Conservation (phyloP, 2,888 invertebrate species). For the Drosophila anomalata region DNA sequence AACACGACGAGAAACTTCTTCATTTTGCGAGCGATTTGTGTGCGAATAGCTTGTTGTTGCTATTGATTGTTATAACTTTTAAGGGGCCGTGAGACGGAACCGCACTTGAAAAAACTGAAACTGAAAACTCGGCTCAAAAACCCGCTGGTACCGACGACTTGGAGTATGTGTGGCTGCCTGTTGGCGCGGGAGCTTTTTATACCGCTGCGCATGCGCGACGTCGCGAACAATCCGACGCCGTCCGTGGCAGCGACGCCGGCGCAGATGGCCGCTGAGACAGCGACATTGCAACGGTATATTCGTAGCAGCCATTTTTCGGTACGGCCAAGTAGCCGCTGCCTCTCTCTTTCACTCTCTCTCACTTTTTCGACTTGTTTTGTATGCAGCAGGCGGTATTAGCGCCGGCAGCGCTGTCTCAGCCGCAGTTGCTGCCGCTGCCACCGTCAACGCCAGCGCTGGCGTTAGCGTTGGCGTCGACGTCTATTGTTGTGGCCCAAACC, state of each 20-base stretch:
- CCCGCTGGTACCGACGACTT: constrained; percentile 84
- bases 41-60: constrained; percentile 45
- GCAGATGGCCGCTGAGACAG: constrained; percentile 20
- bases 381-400: constrained; percentile 57
- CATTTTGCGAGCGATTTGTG: constrained; percentile 81
- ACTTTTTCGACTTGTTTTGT: constrained; percentile 52
- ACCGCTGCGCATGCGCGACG: constrained; percentile 83
- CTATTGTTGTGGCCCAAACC: constrained; percentile 49
- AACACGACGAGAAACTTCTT: constrained; percentile 85
- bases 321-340: constrained; percentile 10
- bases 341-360: constrained; percentile 32
- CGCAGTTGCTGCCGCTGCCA: constrained; percentile 31
- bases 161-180: constrained; percentile 83
- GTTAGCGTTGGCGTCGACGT: constrained; percentile 6
- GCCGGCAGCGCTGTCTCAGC: constrained; percentile 24
- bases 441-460: constrained; percentile 5
- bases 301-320: constrained; percentile 72
- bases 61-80: constrained; percentile 37
- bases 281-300: constrained; percentile 64
- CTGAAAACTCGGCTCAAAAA: constrained; percentile 57
- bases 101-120: constrained; percentile 70
- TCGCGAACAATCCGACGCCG: constrained; percentile 70
- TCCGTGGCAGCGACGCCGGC: constrained; percentile 33
- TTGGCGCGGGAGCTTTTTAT: constrained; percentile 84
- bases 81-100: constrained; percentile 59